Evolutionary conservation across 2,113 vertebrate species (phyloP).

Genomic region (Narcine bancroftii): DNA sequence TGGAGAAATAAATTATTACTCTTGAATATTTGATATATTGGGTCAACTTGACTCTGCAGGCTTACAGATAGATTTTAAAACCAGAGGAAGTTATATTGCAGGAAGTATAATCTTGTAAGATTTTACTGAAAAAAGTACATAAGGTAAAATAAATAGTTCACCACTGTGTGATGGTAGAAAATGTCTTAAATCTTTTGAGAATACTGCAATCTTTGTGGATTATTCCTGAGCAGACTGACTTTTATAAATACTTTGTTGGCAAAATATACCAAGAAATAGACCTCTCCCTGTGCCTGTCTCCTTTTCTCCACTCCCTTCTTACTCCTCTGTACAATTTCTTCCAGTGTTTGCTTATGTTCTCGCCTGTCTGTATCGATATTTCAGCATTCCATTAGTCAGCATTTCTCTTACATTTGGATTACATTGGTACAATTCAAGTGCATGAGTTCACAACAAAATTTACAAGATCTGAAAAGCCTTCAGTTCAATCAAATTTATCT

Average conservation of each 20-base stretch:
- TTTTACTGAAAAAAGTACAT: not conserved
- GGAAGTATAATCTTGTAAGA: not conserved
- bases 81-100: not conserved
- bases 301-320: not conserved
- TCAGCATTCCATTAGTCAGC: slow-evolving; percentile 32
- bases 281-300: not conserved
- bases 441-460: not conserved
- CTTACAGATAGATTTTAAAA: slow-evolving; percentile 1
- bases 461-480: not conserved
- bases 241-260: slow-evolving; percentile 6
- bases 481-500: not conserved
- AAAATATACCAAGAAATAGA: slow-evolving; percentile 8
- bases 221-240: slow-evolving; percentile 20
- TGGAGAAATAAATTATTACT: not conserved
- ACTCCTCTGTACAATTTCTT: slow-evolving; percentile 10
- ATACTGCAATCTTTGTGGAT: slow-evolving; percentile 1
- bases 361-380: slow-evolving; percentile 10
- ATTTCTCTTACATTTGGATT: not conserved
- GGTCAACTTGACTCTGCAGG: not conserved
- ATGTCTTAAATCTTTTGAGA: slow-evolving; percentile 29
- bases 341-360: slow-evolving; percentile 14
- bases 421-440: not conserved
- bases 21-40: not conserved
- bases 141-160: slow-evolving; percentile 17
- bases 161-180: slow-evolving; percentile 13